Conservation (phyloP, 2,888 invertebrate species). For the Acronicta aceris region DNA sequence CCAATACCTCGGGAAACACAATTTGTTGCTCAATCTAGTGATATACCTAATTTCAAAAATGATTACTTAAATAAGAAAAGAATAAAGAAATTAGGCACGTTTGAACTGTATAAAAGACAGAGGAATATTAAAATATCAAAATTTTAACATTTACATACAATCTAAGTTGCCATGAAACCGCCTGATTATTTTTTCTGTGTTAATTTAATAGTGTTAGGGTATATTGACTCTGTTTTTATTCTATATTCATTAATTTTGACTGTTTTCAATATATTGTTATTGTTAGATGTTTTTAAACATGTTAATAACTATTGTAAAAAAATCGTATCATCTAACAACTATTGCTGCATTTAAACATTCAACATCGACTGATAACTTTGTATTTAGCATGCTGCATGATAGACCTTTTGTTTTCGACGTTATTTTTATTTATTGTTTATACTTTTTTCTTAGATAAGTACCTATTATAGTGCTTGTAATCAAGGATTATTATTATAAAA, state of each 20-base stretch:
- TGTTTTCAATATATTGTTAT: slow-evolving; percentile 21
- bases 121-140: slow-evolving; percentile 78
- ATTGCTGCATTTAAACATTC: slow-evolving; percentile 5
- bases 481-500: slow-evolving; percentile 8
- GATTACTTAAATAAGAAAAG: slow-evolving; percentile 72
- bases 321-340: too few relatives aligned
- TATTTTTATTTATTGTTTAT: slow-evolving; percentile 18
- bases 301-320: slow-evolving; percentile 15
- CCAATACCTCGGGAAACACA: slow-evolving; percentile 72
- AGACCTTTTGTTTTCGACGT: slow-evolving; percentile 12
- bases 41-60: slow-evolving; percentile 73
- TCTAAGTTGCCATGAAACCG: slow-evolving; percentile 45
- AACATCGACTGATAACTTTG: slow-evolving; percentile 20
- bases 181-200: slow-evolving; percentile 54
- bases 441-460: slow-evolving; percentile 26
- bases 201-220: slow-evolving; percentile 29
- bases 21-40: slow-evolving; percentile 74
- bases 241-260: slow-evolving; percentile 24
- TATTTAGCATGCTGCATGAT: slow-evolving; percentile 8
- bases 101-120: slow-evolving; percentile 76
- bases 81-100: slow-evolving; percentile 75
- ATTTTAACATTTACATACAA: slow-evolving; percentile 65
- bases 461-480: slow-evolving; percentile 25
- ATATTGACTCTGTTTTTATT: slow-evolving; percentile 24
- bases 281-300: slow-evolving; percentile 24